Conservation (phyloP, 2,888 invertebrate species). For the Augiades crinisus region DNA sequence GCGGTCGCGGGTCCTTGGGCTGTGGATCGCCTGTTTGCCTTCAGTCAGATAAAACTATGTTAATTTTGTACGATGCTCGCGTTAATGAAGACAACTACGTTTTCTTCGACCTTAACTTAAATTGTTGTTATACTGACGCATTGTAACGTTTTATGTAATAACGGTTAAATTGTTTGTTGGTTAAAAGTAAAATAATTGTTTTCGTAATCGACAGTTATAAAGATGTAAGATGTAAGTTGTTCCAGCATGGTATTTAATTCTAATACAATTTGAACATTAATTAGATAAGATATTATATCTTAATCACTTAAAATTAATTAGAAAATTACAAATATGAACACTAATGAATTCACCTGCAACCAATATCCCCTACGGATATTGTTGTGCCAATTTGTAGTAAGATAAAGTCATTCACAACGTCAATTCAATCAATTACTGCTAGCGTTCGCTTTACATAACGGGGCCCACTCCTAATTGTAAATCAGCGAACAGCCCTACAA, state of each 20-base stretch:
- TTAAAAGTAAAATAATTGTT: too few species aligned
- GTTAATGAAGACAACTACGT: background rate
- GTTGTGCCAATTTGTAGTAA: background rate
- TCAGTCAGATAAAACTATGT: slow-evolving; percentile 16
- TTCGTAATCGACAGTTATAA: too few species aligned
- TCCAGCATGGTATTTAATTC: too few species aligned
- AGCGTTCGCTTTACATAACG: background rate
- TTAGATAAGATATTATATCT: too few species aligned
- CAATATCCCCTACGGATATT: background rate
- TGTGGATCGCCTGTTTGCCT: slow-evolving; percentile 11
- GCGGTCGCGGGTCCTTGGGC: slow-evolving; percentile 36
- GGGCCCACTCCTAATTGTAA: background rate
- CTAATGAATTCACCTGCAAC: background rate
- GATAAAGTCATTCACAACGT: background rate
- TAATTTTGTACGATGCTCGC: slow-evolving; percentile 8
- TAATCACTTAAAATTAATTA: too few species aligned
- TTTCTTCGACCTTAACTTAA: background rate
- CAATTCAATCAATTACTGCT: background rate
- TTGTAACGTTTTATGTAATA: too few species aligned
- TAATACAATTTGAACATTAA: background rate
- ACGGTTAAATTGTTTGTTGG: too few species aligned
- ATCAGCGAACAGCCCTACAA: slow-evolving; percentile 2
- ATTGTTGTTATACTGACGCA: too few species aligned
- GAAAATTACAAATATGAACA: background rate
- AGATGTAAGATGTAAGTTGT: too few species aligned